A percentile compares a stretch with the other conserved stretches of the same genome.
phyloP scores from a whole-genome alignment of 1,140 invertebrate species.

The Apis laboriosa region DNA sequence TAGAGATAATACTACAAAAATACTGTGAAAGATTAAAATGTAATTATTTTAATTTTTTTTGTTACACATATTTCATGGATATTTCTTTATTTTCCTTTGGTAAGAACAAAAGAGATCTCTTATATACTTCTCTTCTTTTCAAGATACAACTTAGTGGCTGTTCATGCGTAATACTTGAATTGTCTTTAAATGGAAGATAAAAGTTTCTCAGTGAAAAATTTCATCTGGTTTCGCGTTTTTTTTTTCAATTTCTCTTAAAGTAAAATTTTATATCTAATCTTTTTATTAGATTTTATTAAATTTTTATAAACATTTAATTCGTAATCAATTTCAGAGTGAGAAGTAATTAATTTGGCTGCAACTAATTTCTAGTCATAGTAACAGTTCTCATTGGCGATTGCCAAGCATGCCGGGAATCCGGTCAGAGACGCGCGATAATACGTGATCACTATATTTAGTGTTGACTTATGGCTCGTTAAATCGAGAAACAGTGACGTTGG shows the following conservation, averaged over 20 bases:
- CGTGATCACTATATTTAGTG: slow-evolving; percentile 65
- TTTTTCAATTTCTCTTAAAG: not conserved
- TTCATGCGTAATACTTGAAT: slow-evolving; percentile 19
- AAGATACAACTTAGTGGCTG: slow-evolving; percentile 25
- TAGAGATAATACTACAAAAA: too few relatives aligned
- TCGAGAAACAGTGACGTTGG: slow-evolving; percentile 57
- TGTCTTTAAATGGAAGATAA: not conserved
- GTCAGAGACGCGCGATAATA: slow-evolving; percentile 40
- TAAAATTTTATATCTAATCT: not conserved
- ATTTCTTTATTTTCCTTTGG: slow-evolving; percentile 10
- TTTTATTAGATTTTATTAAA: not conserved
- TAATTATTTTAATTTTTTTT: slow-evolving; percentile 16
- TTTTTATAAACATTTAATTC: not conserved
- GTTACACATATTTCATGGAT: slow-evolving; percentile 4
- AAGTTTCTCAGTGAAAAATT: not conserved
- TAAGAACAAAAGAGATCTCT: slow-evolving; percentile 25
- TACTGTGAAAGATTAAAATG: not conserved
- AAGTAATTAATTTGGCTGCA: not conserved
- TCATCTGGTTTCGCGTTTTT: not conserved
- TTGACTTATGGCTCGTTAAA: slow-evolving; percentile 49
- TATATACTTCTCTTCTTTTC: slow-evolving; percentile 25
- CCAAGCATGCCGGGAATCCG: slow-evolving; percentile 31
- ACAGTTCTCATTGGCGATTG: slow-evolving; percentile 24
- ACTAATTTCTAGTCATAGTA: slow-evolving; percentile 14
- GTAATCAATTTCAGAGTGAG: not conserved